phyloP scores from a whole-genome alignment of 1,140 invertebrate genomes.

The Drosophila tristis region DNA sequence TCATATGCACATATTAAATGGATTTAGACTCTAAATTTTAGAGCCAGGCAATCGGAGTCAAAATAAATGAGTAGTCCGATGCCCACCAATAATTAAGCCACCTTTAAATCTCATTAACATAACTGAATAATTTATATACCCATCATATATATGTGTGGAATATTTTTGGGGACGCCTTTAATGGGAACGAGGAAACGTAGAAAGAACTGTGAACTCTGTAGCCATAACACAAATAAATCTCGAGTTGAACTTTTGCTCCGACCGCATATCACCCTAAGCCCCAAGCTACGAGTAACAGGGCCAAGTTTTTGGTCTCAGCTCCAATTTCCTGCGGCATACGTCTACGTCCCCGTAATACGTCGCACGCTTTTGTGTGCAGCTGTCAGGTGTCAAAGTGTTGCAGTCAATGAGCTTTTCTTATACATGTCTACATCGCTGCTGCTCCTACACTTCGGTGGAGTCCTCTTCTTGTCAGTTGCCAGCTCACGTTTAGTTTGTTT shows the following conservation, averaged over 20 bases:
- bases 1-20: no score
- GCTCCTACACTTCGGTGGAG: background rate
- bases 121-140: no score
- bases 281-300: no score
- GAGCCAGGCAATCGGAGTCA: no score
- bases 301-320: background rate
- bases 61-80: no score
- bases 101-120: no score
- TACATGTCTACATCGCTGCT: conserved; percentile 2
- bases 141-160: no score
- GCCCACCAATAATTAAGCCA: no score
- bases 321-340: conserved; percentile 11
- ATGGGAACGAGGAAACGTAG: no score
- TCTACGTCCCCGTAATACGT: conserved; percentile 39
- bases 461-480: conserved; percentile 25
- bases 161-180: no score
- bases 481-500: conserved; percentile 20
- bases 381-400: conserved; percentile 70
- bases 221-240: conserved; percentile 60
- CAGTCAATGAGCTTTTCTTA: conserved; percentile 62
- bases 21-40: no score
- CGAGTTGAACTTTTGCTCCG: conserved; percentile 27
- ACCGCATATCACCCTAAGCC: no score
- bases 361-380: conserved; percentile 62
- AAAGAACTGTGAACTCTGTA: conserved; percentile 13